A percentile compares a stretch with the other conserved stretches of the same genome.
Conservation (phyloP, 2,797 vertebrate genomes). For the Silurus aristotelis region DNA sequence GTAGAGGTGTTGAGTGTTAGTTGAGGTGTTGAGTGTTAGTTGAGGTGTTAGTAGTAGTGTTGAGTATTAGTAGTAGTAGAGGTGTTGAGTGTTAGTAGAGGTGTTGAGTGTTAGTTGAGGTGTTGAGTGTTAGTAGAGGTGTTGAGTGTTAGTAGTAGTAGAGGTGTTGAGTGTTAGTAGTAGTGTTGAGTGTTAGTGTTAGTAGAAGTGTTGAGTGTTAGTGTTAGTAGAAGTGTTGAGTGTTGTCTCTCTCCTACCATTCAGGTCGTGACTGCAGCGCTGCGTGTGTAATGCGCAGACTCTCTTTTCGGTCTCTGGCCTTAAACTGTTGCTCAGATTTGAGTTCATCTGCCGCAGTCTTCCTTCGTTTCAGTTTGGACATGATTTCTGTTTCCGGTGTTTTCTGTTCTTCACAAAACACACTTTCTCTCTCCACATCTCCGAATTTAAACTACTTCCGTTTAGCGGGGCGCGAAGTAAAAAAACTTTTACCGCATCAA, state of each 20-base stretch:
- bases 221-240: not conserved
- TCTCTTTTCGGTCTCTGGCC: not conserved
- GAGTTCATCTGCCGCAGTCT: not conserved
- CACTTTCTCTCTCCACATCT: not conserved
- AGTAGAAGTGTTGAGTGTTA: too few species aligned
- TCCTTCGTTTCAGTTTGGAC: constrained; percentile 36
- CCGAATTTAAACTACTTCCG: constrained; percentile 18
- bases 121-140: too few species aligned
- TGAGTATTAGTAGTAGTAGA: too few species aligned
- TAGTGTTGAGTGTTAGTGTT: too few species aligned
- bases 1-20: too few species aligned
- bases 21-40: too few species aligned
- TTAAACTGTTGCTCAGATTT: not conserved
- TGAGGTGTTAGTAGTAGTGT: too few species aligned
- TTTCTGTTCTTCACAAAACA: not conserved
- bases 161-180: too few species aligned
- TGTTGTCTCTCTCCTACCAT: not conserved
- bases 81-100: too few species aligned
- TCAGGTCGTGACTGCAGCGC: not conserved
- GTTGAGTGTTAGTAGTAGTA: too few species aligned
- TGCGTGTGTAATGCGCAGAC: constrained; percentile 7
- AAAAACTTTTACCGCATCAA: not conserved
- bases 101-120: too few species aligned
- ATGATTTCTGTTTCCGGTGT: not conserved
- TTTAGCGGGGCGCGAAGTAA: not conserved